These are phyloP conservation scores for Cheilinus undulatus DNA, from an alignment of 2,113 vertebrate genomes.

Conservation along the genomic window DNA sequence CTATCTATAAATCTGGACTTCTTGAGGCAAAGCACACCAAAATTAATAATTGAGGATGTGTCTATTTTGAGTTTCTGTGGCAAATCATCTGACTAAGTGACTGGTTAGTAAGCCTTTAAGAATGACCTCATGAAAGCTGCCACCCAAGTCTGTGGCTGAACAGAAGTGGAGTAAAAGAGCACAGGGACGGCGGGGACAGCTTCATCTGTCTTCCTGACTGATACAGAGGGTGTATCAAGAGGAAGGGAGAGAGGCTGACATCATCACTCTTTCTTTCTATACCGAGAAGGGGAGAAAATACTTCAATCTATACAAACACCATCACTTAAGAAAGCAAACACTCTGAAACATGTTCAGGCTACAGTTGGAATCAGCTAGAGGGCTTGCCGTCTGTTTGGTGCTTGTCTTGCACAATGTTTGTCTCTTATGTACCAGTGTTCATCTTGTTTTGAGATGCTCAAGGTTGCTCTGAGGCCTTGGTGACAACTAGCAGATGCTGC, in stretches of 20 bases:
- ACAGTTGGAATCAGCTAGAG: constrained; percentile 6
- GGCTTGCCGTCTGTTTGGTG: constrained; percentile 6
- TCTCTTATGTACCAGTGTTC: constrained; percentile 17
- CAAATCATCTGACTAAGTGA: background rate
- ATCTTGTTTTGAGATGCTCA: constrained; percentile 42
- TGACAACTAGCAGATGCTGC: constrained; percentile 47
- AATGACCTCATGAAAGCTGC: constrained; percentile 42
- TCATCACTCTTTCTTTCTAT: constrained; percentile 22
- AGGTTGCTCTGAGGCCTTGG: constrained; percentile 33
- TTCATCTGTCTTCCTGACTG: constrained; percentile 64
- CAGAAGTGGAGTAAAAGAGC: constrained; percentile 33
- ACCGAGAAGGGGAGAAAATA: constrained; percentile 26
- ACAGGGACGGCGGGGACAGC: constrained; percentile 47
- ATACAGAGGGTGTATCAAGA: constrained; percentile 44
- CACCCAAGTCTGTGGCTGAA: constrained; percentile 43
- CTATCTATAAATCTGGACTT: background rate
- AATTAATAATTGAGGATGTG: background rate
- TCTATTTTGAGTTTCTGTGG: background rate
- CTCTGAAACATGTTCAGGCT: constrained; percentile 17
- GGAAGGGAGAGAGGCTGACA: constrained; percentile 36
- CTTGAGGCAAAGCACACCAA: background rate
- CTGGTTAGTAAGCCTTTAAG: background rate
- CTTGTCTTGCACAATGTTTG: constrained; percentile 34
- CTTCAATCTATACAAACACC: constrained; percentile 13
- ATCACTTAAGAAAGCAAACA: constrained; percentile 30